These are phyloP conservation scores for Lissonota sp. DNA, from an alignment of 2,888 invertebrate species.

Conservation along the genomic window DNA sequence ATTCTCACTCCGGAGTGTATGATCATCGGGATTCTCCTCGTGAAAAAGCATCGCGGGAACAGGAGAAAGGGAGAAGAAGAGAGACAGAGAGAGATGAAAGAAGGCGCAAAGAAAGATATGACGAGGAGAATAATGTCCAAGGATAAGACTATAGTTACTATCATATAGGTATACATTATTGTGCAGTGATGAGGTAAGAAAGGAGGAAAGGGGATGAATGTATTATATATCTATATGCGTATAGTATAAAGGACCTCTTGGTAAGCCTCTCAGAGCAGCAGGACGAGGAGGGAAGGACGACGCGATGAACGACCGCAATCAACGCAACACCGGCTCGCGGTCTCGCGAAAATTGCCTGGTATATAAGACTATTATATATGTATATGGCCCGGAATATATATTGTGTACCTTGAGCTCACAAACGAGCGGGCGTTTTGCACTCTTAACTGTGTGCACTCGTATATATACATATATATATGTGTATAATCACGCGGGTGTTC, in stretches of 20 bases:
- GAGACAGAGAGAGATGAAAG: conserved; percentile 43
- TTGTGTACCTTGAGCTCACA: conserved; percentile 68
- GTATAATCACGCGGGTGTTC: conserved; percentile 65
- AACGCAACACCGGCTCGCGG: conserved; percentile 79
- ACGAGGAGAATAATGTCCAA: conserved; percentile 42
- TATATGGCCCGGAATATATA: conserved; percentile 75
- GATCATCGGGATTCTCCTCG: conserved; percentile 62
- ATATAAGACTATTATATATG: conserved; percentile 62
- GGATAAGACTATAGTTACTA: conserved; percentile 29
- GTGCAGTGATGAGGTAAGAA: conserved; percentile 10
- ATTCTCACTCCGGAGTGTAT: conserved; percentile 53
- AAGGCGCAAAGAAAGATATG: conserved; percentile 53
- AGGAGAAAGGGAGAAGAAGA: conserved; percentile 46
- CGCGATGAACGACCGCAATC: conserved; percentile 82
- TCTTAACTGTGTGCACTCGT: conserved; percentile 51
- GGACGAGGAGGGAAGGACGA: conserved; percentile 55
- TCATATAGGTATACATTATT: conserved; percentile 29
- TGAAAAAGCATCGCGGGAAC: conserved; percentile 57
- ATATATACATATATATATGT: conserved; percentile 69
- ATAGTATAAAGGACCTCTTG: conserved; percentile 46
- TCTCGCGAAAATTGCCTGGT: conserved; percentile 80
- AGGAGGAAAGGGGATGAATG: conserved; percentile 5
- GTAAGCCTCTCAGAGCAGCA: conserved; percentile 36
- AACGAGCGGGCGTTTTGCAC: conserved; percentile 48
- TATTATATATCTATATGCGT: not conserved